Base-by-base conservation (phyloP, 1,140 invertebrate genomes). In the Drosophila bocki region DNA sequence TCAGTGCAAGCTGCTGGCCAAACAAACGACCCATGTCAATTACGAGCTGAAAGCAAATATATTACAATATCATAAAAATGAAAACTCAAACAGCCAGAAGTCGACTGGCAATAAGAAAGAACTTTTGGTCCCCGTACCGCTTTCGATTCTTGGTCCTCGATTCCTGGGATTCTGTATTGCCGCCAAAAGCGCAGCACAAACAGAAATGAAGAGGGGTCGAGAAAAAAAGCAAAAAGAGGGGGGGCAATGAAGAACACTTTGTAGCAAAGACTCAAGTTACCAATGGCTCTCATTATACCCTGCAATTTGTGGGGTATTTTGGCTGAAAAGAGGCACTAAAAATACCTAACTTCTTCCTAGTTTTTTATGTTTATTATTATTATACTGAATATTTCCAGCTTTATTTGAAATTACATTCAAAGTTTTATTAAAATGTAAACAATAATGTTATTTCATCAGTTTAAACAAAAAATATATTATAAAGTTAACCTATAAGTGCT, bases 21-120 rank as follows among this genome's bases (percentile, higher is more conserved):
- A 88, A 75, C 78, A 81, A 90, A 84, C 81, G 85, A 88, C 85
- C 85, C 85, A 88, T 88, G 85, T 88, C 85, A 88, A 88, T 88
- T 88, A 90, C 82, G 85, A 87, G 80, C 85, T 88, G 85, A 88
- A 88, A 90, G 85, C 85, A 88, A 88, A 88, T 88, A 90, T 88
- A 88, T 90, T 82, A 90, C 85, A 90, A 88, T 88, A 88, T 88
- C 85, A 90, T 87, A 87, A 87, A 90, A 88, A 83, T 80, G 80
- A 78, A 87, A 88, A 84, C 77, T 83, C 81, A 84, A 90, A 90
- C 81, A 82, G 81, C 50, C 70, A 84, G 83, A 79, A 81, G 78
- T 84, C 80, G 72, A 68, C 63, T 53, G 53, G 58, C 58, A 79
- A 79, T 75, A 50, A 67, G 57, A 63, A 53, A 44, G 44, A 63